These are phyloP conservation scores for Meganola albula DNA, from an alignment of 2,888 invertebrate genomes.

Conservation along the genomic window DNA sequence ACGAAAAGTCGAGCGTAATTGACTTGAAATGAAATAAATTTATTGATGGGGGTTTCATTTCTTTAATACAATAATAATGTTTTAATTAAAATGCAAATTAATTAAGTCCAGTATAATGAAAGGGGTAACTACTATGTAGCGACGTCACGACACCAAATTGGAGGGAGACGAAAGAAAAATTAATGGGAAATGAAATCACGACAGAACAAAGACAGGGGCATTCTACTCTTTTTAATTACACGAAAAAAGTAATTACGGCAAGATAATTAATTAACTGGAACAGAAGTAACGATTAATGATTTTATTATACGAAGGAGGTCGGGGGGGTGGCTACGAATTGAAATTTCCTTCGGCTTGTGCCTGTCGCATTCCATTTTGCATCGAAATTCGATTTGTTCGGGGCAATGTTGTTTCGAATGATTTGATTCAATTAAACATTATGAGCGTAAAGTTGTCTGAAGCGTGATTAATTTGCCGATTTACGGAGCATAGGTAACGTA, in stretches of 20 bases:
- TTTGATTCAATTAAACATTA: slow-evolving; percentile 65
- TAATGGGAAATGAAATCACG: slow-evolving; percentile 78
- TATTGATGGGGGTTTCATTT: slow-evolving; percentile 39
- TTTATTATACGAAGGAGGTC: slow-evolving; percentile 76
- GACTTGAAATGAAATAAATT: slow-evolving; percentile 31
- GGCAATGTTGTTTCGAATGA: slow-evolving; percentile 53
- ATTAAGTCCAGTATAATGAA: slow-evolving; percentile 73
- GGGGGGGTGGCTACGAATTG: slow-evolving; percentile 59
- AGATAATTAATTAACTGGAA: slow-evolving; percentile 79
- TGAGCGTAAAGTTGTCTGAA: slow-evolving; percentile 37
- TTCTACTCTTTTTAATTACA: slow-evolving; percentile 78
- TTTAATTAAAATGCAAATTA: slow-evolving; percentile 75
- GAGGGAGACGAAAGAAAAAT: slow-evolving; percentile 80
- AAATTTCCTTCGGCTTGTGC: slow-evolving; percentile 59
- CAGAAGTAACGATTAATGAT: slow-evolving; percentile 79
- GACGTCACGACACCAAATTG: slow-evolving; percentile 74
- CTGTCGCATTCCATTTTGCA: slow-evolving; percentile 53
- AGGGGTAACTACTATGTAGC: slow-evolving; percentile 73
- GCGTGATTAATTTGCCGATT: slow-evolving; percentile 41
- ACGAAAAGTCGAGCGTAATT: slow-evolving; percentile 37
- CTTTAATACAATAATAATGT: slow-evolving; percentile 62
- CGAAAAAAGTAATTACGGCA: slow-evolving; percentile 78
- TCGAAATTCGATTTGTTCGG: slow-evolving; percentile 57
- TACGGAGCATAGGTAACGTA: slow-evolving; percentile 26
- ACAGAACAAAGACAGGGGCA: slow-evolving; percentile 76